Evolutionary conservation across 1,140 invertebrate genomes (phyloP).

Genomic region (Tribolium castaneum): DNA sequence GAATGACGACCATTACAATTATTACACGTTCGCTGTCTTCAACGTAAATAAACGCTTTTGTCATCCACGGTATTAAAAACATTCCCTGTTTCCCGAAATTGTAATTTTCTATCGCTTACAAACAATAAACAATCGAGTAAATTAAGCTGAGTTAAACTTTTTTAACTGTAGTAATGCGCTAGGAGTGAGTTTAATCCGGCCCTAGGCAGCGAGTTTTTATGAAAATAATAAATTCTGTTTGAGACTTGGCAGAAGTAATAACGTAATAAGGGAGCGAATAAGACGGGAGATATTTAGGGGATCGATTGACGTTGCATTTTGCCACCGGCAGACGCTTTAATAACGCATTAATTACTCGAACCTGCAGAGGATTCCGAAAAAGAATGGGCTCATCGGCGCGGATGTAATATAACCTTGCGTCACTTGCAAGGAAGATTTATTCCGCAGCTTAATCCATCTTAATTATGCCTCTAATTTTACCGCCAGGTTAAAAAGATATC

Average conservation of each 20-base stretch:
- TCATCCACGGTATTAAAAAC: not conserved
- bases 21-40: not conserved
- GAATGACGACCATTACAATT: not conserved
- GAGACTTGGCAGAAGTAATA: not conserved
- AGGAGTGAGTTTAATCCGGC: no score
- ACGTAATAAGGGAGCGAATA: not conserved
- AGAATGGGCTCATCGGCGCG: slow-evolving; percentile 52
- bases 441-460: slow-evolving; percentile 54
- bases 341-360: slow-evolving; percentile 58
- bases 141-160: no score
- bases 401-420: slow-evolving; percentile 53
- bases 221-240: not conserved
- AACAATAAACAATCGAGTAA: no score
- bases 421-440: slow-evolving; percentile 54
- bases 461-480: slow-evolving; percentile 54
- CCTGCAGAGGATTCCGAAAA: slow-evolving; percentile 52
- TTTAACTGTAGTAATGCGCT: no score
- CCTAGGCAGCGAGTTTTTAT: not conserved
- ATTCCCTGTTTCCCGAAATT: no score
- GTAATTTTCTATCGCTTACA: no score
- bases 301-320: slow-evolving; percentile 57
- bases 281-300: not conserved
- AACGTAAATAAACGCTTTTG: not conserved
- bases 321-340: slow-evolving; percentile 58
- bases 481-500: slow-evolving; percentile 40